Base-by-base conservation (phyloP, 2,888 invertebrate genomes). In the Celastrina argiolus region DNA sequence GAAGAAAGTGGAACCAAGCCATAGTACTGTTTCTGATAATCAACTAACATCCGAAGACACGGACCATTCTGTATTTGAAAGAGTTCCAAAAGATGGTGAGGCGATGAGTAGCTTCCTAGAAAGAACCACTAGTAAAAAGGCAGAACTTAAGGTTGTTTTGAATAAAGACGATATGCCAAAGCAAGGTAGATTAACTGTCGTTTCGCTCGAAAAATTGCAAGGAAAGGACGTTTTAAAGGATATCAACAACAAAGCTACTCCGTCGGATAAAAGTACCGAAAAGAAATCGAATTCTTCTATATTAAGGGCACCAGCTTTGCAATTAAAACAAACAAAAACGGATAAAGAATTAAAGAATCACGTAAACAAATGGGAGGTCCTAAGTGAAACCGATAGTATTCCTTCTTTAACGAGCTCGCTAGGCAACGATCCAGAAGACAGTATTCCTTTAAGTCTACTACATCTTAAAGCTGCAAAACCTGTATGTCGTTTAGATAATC, bases 31-130 rank as follows among this genome's bases (percentile, higher is more conserved):
- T 39, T 87, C 87, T 5, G 89, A 88, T 56, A 83, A 80, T 73
- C 83, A 87, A 69, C 75, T 85, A 51, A 87, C 86, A 22, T 88
- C 88, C 5, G 87, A 79, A 71, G 81, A 89, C 71, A 88, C 88
- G 41, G 90, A 90, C 71, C 85, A 84, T 72, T 90, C 91, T 41
- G 88, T 83, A 2, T 94, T 94, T 75, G 95, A 95, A 77, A 92
- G 95, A 70, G 94, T 95, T 26, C 95, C 95, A 0, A 93, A 93
- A 81, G 90, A 93, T 63, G 95, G 94, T 0, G 95, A 95, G 82
- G 93, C 94, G 51, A 93, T 92, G 73, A 93, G 92, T 56, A 93
- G 92, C 70, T 95, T 95, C 80, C 84, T 95, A 67, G 92, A 94
- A 76, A 86, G 95, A 16, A 93, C 93, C 5, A 87, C 83, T 41